Evolutionary conservation across 2,797 vertebrate genomes (phyloP).

Genomic region (Coluber constrictor): DNA sequence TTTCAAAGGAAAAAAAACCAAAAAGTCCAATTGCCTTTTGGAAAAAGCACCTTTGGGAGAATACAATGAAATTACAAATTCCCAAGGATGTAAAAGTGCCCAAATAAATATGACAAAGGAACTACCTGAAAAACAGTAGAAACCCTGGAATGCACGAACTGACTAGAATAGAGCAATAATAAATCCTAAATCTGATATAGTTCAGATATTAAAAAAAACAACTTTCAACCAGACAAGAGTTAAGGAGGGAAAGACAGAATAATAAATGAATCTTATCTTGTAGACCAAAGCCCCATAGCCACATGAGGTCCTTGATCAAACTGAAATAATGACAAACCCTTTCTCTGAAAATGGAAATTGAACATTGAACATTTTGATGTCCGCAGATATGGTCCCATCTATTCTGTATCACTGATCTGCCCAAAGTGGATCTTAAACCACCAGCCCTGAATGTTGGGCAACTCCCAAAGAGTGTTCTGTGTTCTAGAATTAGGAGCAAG

Average conservation of each 20-base stretch:
- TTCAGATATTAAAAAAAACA: not conserved
- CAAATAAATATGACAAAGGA: not conserved
- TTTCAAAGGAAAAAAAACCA: too few relatives aligned
- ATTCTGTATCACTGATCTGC: not conserved
- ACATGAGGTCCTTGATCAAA: not conserved
- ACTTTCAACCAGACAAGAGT: not conserved
- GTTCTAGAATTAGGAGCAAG: not conserved
- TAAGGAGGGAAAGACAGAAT: not conserved
- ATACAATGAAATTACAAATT: not conserved
- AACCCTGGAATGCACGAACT: not conserved
- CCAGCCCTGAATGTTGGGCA: not conserved
- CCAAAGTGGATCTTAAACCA: not conserved
- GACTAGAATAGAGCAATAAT: not conserved
- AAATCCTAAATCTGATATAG: not conserved
- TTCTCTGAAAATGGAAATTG: not conserved
- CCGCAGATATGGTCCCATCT: not conserved
- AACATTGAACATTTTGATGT: not conserved
- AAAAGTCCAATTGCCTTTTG: too few relatives aligned
- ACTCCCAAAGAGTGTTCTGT: not conserved
- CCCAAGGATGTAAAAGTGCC: not conserved
- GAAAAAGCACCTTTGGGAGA: not conserved
- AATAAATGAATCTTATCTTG: not conserved
- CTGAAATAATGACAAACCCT: not conserved
- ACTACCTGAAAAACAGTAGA: not conserved
- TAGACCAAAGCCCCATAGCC: not conserved